phyloP scores from a whole-genome alignment of 2,113 vertebrate genomes.

The Perca schrenkii region DNA sequence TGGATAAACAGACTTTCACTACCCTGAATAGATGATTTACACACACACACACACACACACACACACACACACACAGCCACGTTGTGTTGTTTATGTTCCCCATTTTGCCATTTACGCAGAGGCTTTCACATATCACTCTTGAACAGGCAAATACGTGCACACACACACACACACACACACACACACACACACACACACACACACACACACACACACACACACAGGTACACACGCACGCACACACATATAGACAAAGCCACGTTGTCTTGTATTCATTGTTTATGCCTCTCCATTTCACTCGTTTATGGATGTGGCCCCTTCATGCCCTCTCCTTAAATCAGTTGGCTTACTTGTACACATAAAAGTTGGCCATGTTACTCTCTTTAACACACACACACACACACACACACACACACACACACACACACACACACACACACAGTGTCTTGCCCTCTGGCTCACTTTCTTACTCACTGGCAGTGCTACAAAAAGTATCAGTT shows the following conservation, averaged over 20 bases:
- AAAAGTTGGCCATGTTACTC: constrained; percentile 52
- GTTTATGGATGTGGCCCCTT: constrained; percentile 69
- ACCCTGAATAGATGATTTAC: constrained; percentile 66
- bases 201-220: constrained; percentile 24
- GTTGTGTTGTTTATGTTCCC: constrained; percentile 70
- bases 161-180: constrained; percentile 38
- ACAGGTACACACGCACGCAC: constrained; percentile 20
- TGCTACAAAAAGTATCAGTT: not conserved
- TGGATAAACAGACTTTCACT: constrained; percentile 78
- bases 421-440: constrained; percentile 34
- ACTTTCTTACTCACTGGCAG: constrained; percentile 15
- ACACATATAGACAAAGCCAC: constrained; percentile 37
- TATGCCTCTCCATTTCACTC: constrained; percentile 71
- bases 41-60: constrained; percentile 49
- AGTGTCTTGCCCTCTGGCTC: constrained; percentile 37
- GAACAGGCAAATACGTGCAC: not conserved
- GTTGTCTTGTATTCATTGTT: constrained; percentile 70
- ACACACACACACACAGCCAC: constrained; percentile 40
- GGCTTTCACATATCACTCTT: constrained; percentile 50
- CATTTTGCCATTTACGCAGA: constrained; percentile 53
- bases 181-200: constrained; percentile 40
- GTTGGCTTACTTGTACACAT: constrained; percentile 55
- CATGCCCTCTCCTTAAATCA: constrained; percentile 65
- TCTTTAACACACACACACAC: constrained; percentile 26
- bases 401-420: constrained; percentile 33